A percentile compares a stretch with the other conserved stretches of the same genome.
Evolutionary conservation across 2,113 vertebrate species (phyloP).

Genomic region (Tautogolabrus adspersus): DNA sequence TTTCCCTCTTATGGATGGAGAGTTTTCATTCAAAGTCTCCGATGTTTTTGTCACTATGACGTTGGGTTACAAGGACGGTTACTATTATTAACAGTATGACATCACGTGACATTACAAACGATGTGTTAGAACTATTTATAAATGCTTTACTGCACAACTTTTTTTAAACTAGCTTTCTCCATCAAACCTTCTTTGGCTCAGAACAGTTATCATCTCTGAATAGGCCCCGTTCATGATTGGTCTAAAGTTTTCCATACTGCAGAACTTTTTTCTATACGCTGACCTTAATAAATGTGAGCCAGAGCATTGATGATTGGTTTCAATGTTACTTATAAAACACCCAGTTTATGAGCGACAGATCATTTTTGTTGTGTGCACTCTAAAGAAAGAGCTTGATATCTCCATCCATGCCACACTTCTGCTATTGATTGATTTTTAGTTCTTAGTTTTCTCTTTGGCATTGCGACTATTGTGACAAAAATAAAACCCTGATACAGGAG

Average conservation of each 20-base stretch:
- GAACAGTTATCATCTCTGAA: neutral
- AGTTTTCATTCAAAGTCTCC: neutral
- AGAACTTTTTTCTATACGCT: neutral
- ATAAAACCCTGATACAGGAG: neutral
- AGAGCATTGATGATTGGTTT: neutral
- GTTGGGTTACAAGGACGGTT: neutral
- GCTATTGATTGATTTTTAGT: neutral
- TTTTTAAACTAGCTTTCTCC: neutral
- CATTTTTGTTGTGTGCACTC: neutral
- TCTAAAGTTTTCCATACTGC: neutral
- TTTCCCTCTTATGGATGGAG: neutral
- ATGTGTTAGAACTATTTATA: neutral
- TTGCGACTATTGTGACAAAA: neutral
- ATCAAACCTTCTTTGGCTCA: neutral
- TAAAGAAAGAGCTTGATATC: slow-evolving; percentile 2
- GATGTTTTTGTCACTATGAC: neutral
- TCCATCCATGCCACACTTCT: neutral
- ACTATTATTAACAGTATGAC: neutral
- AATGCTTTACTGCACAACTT: neutral
- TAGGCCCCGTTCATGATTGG: neutral
- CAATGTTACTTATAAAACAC: neutral
- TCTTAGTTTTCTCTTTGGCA: neutral
- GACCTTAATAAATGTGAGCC: neutral
- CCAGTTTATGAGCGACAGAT: neutral
- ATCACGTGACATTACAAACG: neutral